These are phyloP conservation scores for Saccostrea cuccullata DNA, from an alignment of 1,140 invertebrate genomes.

Conservation along the genomic window DNA sequence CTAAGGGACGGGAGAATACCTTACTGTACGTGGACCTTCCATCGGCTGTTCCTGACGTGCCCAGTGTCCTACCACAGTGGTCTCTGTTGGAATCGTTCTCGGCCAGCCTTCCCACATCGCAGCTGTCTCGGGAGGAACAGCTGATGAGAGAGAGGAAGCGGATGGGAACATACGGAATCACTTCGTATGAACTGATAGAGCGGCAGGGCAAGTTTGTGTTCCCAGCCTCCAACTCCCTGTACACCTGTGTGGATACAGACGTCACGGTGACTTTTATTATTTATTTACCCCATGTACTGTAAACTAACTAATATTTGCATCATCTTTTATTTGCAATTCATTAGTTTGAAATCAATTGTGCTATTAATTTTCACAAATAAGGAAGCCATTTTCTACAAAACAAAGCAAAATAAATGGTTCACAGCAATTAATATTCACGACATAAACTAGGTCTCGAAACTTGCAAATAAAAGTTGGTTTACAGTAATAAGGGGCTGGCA, in stretches of 20 bases:
- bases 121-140: constrained; percentile 90
- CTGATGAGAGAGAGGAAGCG: constrained; percentile 91
- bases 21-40: constrained; percentile 90
- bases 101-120: constrained; percentile 77
- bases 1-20: constrained; percentile 92
- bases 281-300: too few relatives aligned
- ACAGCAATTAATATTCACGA: too few relatives aligned
- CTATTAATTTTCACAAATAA: too few relatives aligned
- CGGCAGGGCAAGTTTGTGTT: constrained; percentile 91
- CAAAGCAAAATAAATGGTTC: too few relatives aligned
- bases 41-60: constrained; percentile 69
- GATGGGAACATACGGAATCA: constrained; percentile 94
- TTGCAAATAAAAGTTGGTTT: too few relatives aligned
- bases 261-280: constrained; percentile 80
- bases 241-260: constrained; percentile 87
- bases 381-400: too few relatives aligned
- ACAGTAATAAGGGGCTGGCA: too few relatives aligned
- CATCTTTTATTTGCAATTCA: too few relatives aligned
- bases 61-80: constrained; percentile 83
- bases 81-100: constrained; percentile 87
- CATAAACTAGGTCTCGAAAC: too few relatives aligned
- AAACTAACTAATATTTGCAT: too few relatives aligned
- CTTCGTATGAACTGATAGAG: constrained; percentile 92
- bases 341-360: too few relatives aligned
- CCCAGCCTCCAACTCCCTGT: constrained; percentile 91